phyloP scores from a whole-genome alignment of 2,113 vertebrate genomes.

The Podarcis cretensis region DNA sequence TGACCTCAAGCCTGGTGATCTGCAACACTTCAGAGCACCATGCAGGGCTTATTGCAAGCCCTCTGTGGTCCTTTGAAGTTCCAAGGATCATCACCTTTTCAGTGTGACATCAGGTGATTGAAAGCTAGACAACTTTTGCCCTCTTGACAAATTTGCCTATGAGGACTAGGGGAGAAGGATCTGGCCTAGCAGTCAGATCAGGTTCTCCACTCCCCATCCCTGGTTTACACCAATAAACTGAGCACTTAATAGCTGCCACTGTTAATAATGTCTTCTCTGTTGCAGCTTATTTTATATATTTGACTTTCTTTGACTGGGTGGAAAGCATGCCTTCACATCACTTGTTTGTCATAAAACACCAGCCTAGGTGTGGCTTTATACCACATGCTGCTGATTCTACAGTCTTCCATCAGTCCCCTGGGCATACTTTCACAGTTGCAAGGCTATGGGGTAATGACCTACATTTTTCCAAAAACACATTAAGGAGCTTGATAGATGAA shows the following conservation, averaged over 20 bases:
- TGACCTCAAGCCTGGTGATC: no score
- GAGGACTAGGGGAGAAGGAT: no score
- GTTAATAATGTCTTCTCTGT: background rate
- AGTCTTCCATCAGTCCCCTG: background rate
- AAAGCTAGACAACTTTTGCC: no score
- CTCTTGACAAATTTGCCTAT: no score
- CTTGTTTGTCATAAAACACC: background rate
- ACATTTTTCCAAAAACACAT: conserved; percentile 2
- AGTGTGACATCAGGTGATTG: no score
- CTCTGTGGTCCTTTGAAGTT: no score
- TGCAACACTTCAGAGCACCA: no score
- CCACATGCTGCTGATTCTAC: conserved; percentile 3
- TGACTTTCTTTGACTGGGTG: background rate
- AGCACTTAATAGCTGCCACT: background rate
- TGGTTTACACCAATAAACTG: background rate
- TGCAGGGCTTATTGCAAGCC: no score
- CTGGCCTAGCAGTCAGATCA: no score
- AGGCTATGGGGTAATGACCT: conserved; percentile 20
- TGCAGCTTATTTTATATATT: background rate
- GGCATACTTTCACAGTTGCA: conserved; percentile 6
- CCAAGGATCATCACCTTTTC: no score
- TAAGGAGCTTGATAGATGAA: background rate
- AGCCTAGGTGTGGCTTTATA: background rate
- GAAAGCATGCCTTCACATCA: background rate
- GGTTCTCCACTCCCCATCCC: no score